Conservation (phyloP, 2,888 invertebrate genomes). For the Chrysolina americana region DNA sequence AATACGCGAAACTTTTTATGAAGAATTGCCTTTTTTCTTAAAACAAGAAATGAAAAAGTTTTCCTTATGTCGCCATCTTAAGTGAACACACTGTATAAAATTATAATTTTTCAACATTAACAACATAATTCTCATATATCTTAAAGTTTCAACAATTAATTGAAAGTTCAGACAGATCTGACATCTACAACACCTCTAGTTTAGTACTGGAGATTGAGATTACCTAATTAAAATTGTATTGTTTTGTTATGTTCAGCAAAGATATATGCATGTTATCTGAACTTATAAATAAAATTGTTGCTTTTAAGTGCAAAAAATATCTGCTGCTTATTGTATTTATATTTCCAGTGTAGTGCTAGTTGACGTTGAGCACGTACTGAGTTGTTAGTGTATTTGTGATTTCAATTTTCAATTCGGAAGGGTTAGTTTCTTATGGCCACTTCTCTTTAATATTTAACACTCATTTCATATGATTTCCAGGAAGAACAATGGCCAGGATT, state of each 20-base stretch:
- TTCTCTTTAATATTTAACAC: too few species aligned
- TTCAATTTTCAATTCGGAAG: not conserved
- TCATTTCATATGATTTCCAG: not conserved
- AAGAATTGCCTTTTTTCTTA: too few species aligned
- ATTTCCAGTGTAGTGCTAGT: not conserved
- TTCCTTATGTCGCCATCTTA: too few species aligned
- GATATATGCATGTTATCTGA: constrained; percentile 1
- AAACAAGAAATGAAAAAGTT: too few species aligned
- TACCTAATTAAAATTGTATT: not conserved
- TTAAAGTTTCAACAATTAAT: too few species aligned
- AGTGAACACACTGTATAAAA: too few species aligned
- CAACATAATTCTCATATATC: too few species aligned
- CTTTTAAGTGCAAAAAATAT: constrained; percentile 18
- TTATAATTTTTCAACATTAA: too few species aligned
- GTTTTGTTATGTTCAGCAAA: not conserved
- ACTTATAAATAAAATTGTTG: constrained; percentile 19
- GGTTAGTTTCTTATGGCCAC: not conserved
- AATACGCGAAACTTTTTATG: too few species aligned
- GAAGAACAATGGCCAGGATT: not conserved
- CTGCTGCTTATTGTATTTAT: not conserved
- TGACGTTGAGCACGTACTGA: not conserved
- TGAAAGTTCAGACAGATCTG: not conserved
- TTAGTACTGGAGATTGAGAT: not conserved
- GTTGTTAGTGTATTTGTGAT: not conserved
- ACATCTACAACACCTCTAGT: not conserved